These are phyloP conservation scores for Gymnocephalus cernua DNA, from an alignment of 2,113 vertebrate genomes.

Conservation along the genomic window DNA sequence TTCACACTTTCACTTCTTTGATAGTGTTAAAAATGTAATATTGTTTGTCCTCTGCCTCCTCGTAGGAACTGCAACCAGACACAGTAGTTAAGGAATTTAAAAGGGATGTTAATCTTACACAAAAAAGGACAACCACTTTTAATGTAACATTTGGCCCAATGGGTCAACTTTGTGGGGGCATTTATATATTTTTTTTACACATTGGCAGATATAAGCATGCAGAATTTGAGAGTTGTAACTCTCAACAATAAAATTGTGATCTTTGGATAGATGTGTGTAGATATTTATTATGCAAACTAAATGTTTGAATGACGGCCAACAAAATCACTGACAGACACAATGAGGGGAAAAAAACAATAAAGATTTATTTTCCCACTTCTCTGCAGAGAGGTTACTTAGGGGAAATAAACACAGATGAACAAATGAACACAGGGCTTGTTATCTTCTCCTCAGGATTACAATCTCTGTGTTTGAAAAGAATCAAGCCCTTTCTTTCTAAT, in stretches of 20 bases:
- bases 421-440: background rate
- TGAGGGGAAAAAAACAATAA: too few relatives aligned
- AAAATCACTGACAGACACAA: background rate
- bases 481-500: background rate
- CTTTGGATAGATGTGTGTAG: background rate
- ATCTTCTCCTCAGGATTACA: background rate
- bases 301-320: background rate
- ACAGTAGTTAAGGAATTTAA: background rate
- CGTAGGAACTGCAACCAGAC: background rate
- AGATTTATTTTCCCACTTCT: conserved; percentile 2
- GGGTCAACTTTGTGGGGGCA: too few relatives aligned
- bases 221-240: background rate
- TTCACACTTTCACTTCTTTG: background rate
- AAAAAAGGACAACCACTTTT: too few relatives aligned
- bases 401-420: background rate
- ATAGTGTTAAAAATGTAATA: background rate
- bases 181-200: too few relatives aligned
- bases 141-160: too few relatives aligned
- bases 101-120: too few relatives aligned
- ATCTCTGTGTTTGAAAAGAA: conserved; percentile 8
- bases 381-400: background rate
- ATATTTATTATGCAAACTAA: background rate
- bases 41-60: too few relatives aligned
- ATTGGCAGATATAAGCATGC: too few relatives aligned
- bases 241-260: background rate